Base-by-base conservation (phyloP, 1,140 invertebrate genomes). In the Plectus sambesii region DNA sequence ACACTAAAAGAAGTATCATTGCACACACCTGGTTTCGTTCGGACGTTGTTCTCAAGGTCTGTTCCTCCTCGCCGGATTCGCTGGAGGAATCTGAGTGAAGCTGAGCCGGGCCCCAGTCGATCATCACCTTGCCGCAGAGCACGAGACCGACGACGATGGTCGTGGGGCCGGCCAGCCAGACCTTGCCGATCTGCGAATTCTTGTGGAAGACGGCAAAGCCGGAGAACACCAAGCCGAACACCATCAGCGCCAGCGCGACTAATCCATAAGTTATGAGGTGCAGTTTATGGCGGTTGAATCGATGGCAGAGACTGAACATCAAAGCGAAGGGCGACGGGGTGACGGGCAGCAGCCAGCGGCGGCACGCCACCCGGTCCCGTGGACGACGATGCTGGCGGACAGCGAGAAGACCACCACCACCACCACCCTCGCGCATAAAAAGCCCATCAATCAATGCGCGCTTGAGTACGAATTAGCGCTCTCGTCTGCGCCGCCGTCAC, bases 101-200 rank as follows among this genome's bases (percentile, higher is more conserved):
- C 64, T 68, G 68, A 6, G 64, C 64, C 22, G 64, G 64, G 37
- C 66, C 66, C 64, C 64, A 67, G 45, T 67, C 64, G 29, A 67
- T 67, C 5, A 67, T 60, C 29, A 61, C 59, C 44, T 61, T 62
- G 47, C 59, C 59, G 48, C 47, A 51, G 20, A 61, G 44, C 5
- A 61, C 60, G 20, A 61, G 38, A 5, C 63, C 63, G 19, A 66
- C 66, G 17, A 67, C 64, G 49, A 67, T 67, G 6, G 62, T 65
- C 3, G 62, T 65, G 2, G 64, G 64, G 5, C 64, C 64, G 5
- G 64, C 66, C 26, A 67, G 40, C 64, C 64, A 67, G n/a, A 67
- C 57, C 50, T 67, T 61, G 36, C 35, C 56, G 25, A 63, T 49
- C 9, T 36, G 44, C 2, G 51, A 58, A 23, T 54, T 63, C 40